Base-by-base conservation (phyloP, 2,113 vertebrate genomes). In the Chaetodon trifascialis region DNA sequence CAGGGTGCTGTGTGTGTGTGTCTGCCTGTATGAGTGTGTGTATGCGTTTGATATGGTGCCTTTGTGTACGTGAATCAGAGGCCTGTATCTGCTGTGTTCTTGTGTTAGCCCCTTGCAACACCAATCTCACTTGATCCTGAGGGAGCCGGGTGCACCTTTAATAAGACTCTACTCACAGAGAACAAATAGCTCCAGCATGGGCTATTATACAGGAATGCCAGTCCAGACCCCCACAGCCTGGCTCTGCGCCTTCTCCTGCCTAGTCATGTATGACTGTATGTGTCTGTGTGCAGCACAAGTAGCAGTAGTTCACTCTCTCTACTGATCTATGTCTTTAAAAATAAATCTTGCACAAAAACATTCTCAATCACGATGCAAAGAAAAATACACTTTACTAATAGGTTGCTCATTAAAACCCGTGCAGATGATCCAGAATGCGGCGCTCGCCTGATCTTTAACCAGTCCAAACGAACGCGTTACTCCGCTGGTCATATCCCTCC, bases 71-170 rank as follows among this genome's bases (percentile, higher is more conserved):
- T 17, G 44, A 81, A 77, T 86, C 70, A 82, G 25, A 85, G n/a
- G 72, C 25, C 52, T 65, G 55, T 71, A 54, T 65, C 68, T 38
- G 73, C 44, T 79, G 40, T 76, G 51, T 79, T 73, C 88, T 70
- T 54, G 36, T 74, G 59, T 70, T 60, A 73, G 73, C 17, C 44
- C 54, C 7, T 74, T 72, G 79, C 80, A 80, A 78, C 79, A 75
- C 66, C 47, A 65, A 36, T 86, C 76, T 81, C 11, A 38, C 64
- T 75, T 56, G 71, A 80, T 91, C 88, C 85, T 40, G 52, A 49
- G 88, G 84, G 90, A 91, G 63, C 52, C 7, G 40, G 66, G 78
- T 66, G 68, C 60, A 82, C 73, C 82, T 89, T 89, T 79, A 89
- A 88, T 87, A 86, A 89, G 84, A 62, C 44, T 83, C 69, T 36